A percentile compares a stretch with the other conserved stretches of the same genome.
These are phyloP conservation scores for Dendrolimus punctatus DNA, from an alignment of 1,140 invertebrate species.

Conservation along the genomic window DNA sequence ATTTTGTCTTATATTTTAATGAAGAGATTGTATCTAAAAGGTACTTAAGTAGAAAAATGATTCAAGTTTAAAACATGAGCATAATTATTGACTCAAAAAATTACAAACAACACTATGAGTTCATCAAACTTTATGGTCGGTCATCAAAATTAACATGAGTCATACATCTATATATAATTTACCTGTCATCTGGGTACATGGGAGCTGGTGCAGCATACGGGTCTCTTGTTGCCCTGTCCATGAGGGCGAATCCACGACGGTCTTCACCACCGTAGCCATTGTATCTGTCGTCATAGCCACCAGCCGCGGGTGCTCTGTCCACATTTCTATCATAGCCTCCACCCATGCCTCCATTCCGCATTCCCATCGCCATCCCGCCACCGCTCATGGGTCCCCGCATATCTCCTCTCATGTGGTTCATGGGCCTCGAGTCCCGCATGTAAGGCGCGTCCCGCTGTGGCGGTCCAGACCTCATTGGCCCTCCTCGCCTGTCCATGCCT, in stretches of 20 bases:
- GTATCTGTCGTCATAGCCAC: slow-evolving; percentile 55
- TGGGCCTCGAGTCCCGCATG: slow-evolving; percentile 26
- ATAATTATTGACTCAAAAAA: no score
- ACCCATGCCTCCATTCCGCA: slow-evolving; percentile 23
- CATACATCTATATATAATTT: background rate
- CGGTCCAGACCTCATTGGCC: slow-evolving; percentile 41
- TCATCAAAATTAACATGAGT: no score
- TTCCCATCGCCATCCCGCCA: slow-evolving; percentile 28
- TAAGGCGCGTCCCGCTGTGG: slow-evolving; percentile 22
- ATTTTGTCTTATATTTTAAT: no score
- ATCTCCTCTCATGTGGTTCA: slow-evolving; percentile 17
- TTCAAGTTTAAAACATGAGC: no score
- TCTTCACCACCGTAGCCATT: slow-evolving; percentile 65
- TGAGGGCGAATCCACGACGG: slow-evolving; percentile 60
- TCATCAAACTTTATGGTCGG: no score
- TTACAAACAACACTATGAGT: no score
- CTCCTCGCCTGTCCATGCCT: slow-evolving; percentile 49
- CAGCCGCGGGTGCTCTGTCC: slow-evolving; percentile 56
- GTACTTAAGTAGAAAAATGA: no score
- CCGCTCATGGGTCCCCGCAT: slow-evolving; percentile 3
- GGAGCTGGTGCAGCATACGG: slow-evolving; percentile 46
- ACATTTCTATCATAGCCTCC: slow-evolving; percentile 45
- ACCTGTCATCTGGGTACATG: slow-evolving; percentile 53
- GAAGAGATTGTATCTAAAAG: no score
- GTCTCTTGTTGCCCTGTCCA: slow-evolving; percentile 50